Conservation (phyloP, 1,140 invertebrate genomes). For the Drosophila pallidifrons region DNA sequence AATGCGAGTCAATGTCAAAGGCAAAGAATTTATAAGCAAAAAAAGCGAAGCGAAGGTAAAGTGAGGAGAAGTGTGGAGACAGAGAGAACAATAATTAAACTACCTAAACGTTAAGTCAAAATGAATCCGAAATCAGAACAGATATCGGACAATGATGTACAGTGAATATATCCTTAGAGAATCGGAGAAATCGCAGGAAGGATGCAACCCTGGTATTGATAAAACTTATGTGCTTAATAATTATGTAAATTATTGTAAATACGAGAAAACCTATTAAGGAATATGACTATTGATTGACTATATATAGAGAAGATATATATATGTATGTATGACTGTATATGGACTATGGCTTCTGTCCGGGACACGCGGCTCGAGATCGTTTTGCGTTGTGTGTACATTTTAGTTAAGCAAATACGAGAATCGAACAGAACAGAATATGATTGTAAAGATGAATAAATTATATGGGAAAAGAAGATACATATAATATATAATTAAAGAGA, state of each 20-base stretch:
- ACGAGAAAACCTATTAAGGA: slow-evolving; percentile 28
- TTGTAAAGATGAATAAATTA: slow-evolving; percentile 51
- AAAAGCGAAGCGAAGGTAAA: neutral
- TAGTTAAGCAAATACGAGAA: slow-evolving; percentile 64
- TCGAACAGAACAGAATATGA: slow-evolving; percentile 44
- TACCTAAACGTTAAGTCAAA: slow-evolving; percentile 55
- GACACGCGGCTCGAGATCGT: slow-evolving; percentile 46
- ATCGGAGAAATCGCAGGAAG: slow-evolving; percentile 29
- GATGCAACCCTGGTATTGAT: slow-evolving; percentile 16
- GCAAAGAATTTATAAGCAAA: slow-evolving; percentile 1
- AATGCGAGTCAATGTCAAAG: slow-evolving; percentile 46
- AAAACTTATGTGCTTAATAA: slow-evolving; percentile 66
- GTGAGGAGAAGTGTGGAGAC: slow-evolving; percentile 33
- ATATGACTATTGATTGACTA: slow-evolving; percentile 50
- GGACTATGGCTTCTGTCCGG: slow-evolving; percentile 54
- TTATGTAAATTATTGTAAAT: slow-evolving; percentile 76
- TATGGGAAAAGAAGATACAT: slow-evolving; percentile 28
- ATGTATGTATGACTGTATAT: slow-evolving; percentile 49
- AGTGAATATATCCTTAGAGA: slow-evolving; percentile 41
- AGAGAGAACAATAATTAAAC: slow-evolving; percentile 81
- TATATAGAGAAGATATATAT: slow-evolving; percentile 25
- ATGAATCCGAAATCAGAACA: slow-evolving; percentile 10
- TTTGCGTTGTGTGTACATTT: slow-evolving; percentile 73
- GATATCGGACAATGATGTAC: slow-evolving; percentile 59
- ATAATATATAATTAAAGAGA: slow-evolving; percentile 51